phyloP scores from a whole-genome alignment of 2,113 vertebrate species.

The Scolopax mira region DNA sequence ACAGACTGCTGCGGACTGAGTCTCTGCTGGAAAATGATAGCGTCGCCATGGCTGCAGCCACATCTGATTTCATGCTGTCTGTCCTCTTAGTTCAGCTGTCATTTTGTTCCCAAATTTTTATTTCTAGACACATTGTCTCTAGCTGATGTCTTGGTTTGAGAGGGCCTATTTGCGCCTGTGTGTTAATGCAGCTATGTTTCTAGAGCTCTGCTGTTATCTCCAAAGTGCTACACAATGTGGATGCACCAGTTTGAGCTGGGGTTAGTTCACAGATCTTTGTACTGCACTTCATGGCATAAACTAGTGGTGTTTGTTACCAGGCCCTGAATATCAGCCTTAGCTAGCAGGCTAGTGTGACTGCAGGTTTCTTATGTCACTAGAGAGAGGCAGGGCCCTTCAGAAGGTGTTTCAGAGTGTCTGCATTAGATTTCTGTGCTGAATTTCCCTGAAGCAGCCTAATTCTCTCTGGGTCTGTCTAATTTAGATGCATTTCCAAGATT shows the following conservation, averaged over 20 bases:
- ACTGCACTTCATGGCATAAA: neutral
- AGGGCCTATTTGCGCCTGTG: neutral
- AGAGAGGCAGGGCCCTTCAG: neutral
- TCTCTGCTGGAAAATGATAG: neutral
- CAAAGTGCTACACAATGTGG: neutral
- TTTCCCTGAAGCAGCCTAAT: neutral
- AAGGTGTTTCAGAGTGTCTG: neutral
- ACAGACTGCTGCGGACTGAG: neutral
- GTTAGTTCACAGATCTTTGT: neutral
- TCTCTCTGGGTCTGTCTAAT: neutral
- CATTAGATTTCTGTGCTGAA: neutral
- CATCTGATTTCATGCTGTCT: neutral
- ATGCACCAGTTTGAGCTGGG: neutral
- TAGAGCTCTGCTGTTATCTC: neutral
- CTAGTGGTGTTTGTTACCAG: neutral
- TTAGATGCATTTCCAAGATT: neutral
- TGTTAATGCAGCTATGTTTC: neutral
- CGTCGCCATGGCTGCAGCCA: neutral
- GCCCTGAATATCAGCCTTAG: neutral
- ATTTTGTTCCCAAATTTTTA: neutral
- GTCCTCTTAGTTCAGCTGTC: neutral
- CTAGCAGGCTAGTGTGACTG: neutral
- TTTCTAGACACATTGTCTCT: neutral
- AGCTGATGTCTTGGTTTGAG: neutral
- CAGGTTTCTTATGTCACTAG: neutral